Conservation (phyloP, 2,113 vertebrate genomes). For the Channa argus region DNA sequence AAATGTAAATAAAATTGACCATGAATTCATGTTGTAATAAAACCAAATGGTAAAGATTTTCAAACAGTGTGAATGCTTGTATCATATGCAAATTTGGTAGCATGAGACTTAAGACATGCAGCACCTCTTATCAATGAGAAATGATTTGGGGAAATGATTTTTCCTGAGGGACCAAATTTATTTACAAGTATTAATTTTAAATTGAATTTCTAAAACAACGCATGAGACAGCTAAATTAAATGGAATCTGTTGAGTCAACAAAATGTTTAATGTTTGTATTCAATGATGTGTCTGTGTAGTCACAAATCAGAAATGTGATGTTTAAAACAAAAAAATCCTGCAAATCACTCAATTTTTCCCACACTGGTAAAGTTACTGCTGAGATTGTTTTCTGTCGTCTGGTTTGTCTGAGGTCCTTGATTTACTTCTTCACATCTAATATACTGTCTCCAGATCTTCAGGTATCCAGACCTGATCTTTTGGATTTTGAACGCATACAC, state of each 20-base stretch:
- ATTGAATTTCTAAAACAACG: neutral
- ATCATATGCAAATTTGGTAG: no score
- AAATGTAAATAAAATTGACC: no score
- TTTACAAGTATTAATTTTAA: no score
- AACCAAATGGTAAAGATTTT: no score
- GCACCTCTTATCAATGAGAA: no score
- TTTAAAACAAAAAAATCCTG: no score
- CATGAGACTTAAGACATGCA: no score
- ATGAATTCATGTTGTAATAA: no score
- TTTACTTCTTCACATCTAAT: slow-evolving; percentile 14
- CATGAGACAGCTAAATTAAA: neutral
- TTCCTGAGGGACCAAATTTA: no score
- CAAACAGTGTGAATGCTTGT: no score
- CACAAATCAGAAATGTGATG: no score
- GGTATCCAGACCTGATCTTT: slow-evolving; percentile 86
- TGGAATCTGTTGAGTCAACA: neutral
- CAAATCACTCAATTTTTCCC: neutral
- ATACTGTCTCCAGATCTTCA: slow-evolving; percentile 71
- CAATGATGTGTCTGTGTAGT: neutral
- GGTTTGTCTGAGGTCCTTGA: slow-evolving; percentile 30
- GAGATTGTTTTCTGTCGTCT: slow-evolving; percentile 45
- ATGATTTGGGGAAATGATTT: no score
- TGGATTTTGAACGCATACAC: slow-evolving; percentile 89
- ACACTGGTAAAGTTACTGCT: slow-evolving; percentile 24
- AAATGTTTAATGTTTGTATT: neutral